Percentiles rank a stretch among this genome's conserved stretches.
phyloP scores from a whole-genome alignment of 2,888 invertebrate genomes.

The Isotomurus palustris region DNA sequence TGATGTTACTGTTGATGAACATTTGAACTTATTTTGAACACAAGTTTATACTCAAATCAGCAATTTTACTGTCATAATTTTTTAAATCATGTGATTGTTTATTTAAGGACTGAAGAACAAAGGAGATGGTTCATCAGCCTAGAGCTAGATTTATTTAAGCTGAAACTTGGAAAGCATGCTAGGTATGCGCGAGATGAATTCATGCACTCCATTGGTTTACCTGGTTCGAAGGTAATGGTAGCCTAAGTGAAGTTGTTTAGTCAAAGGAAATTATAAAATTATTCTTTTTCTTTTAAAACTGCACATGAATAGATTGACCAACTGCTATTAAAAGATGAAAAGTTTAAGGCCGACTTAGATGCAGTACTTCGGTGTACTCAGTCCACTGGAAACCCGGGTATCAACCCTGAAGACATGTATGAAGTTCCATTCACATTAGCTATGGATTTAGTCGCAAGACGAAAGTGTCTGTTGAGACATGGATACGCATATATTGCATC shows the following conservation, averaged over 20 bases:
- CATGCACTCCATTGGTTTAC: constrained; percentile 64
- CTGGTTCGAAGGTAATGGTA: neutral
- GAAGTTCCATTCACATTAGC: constrained; percentile 84
- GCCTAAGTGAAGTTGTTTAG: constrained; percentile 24
- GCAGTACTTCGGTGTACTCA: neutral
- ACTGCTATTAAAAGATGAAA: too few relatives aligned
- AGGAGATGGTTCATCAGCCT: constrained; percentile 81
- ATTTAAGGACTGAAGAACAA: constrained; percentile 64
- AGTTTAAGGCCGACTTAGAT: neutral
- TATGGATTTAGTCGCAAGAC: constrained; percentile 69
- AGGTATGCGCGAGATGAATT: too few relatives aligned
- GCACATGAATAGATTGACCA: too few relatives aligned
- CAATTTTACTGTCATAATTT: too few relatives aligned
- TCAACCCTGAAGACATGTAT: constrained; percentile 56
- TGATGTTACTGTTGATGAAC: neutral
- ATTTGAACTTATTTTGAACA: constrained; percentile 4
- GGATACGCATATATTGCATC: constrained; percentile 86
- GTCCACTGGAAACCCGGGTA: constrained; percentile 1
- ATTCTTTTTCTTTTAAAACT: too few relatives aligned
- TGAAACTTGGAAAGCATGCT: too few relatives aligned
- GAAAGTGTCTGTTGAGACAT: constrained; percentile 70
- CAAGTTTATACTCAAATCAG: too few relatives aligned
- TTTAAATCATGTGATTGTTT: neutral
- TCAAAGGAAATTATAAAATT: too few relatives aligned
- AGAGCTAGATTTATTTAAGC: constrained; percentile 84